phyloP scores from a whole-genome alignment of 2,888 invertebrate species.

The Cataglyphis livida region DNA sequence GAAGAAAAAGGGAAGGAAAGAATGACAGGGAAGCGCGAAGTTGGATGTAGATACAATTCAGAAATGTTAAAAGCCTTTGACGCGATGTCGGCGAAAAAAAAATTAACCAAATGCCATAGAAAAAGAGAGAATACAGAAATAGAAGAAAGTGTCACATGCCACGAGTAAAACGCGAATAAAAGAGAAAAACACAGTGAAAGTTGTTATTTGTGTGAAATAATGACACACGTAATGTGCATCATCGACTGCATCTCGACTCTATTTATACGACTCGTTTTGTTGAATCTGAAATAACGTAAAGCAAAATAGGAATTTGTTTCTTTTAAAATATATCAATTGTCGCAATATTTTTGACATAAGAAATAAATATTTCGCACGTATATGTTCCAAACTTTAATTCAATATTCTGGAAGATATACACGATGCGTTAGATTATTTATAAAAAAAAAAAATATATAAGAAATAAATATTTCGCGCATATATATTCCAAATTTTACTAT shows the following conservation, averaged over 20 bases:
- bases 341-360: background rate
- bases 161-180: conserved; percentile 61
- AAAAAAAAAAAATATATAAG: background rate
- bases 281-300: conserved; percentile 43
- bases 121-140: conserved; percentile 64
- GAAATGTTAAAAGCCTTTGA: conserved; percentile 60
- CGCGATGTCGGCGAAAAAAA: conserved; percentile 55
- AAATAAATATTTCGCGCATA: background rate
- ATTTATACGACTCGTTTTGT: conserved; percentile 38
- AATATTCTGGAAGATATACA: background rate
- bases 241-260: conserved; percentile 23
- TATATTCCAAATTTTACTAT: background rate
- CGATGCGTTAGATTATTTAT: background rate
- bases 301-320: conserved; percentile 13
- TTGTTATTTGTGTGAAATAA: conserved; percentile 37
- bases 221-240: conserved; percentile 29
- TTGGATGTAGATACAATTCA: conserved; percentile 34
- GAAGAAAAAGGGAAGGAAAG: background rate
- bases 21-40: background rate
- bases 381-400: background rate
- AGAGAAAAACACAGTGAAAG: conserved; percentile 47
- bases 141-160: conserved; percentile 62
- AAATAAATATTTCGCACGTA: background rate
- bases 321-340: conserved; percentile 5
- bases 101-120: conserved; percentile 57